phyloP scores from a whole-genome alignment of 2,113 vertebrate species.

The Halcyon senegalensis region DNA sequence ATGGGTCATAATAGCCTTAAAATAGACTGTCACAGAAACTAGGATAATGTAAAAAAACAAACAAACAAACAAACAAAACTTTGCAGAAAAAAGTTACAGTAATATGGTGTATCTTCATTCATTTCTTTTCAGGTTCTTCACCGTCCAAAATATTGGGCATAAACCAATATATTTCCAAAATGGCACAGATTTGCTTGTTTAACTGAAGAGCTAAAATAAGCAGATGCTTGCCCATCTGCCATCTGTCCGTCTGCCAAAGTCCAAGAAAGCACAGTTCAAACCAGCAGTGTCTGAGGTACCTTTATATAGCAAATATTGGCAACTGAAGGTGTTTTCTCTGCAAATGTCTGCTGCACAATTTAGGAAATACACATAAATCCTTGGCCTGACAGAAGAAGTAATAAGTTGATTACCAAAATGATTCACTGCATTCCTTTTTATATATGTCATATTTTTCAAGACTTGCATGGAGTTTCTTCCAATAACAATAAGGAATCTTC shows the following conservation, averaged over 20 bases:
- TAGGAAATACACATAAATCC: not conserved
- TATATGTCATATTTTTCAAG: not conserved
- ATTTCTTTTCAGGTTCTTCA: not conserved
- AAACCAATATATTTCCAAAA: not conserved
- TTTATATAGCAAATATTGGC: not conserved
- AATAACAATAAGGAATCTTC: not conserved
- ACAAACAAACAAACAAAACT: not conserved
- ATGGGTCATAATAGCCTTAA: not conserved
- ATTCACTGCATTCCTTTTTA: not conserved
- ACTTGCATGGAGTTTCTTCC: not conserved
- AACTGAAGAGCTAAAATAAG: not conserved
- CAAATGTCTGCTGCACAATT: not conserved
- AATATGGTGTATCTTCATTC: not conserved
- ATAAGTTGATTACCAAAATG: not conserved
- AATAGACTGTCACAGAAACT: not conserved
- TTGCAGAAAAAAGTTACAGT: not conserved
- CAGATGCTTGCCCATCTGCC: conserved; percentile 12
- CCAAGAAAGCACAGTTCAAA: not conserved
- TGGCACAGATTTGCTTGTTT: not conserved
- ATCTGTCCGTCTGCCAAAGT: not conserved
- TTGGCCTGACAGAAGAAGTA: not conserved
- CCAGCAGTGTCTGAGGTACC: not conserved
- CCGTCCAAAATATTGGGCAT: not conserved
- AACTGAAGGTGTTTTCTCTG: not conserved
- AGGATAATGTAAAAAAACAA: not conserved